These are phyloP conservation scores for Poeciliopsis turrubarensis DNA, from an alignment of 2,113 vertebrate genomes.

Conservation along the genomic window DNA sequence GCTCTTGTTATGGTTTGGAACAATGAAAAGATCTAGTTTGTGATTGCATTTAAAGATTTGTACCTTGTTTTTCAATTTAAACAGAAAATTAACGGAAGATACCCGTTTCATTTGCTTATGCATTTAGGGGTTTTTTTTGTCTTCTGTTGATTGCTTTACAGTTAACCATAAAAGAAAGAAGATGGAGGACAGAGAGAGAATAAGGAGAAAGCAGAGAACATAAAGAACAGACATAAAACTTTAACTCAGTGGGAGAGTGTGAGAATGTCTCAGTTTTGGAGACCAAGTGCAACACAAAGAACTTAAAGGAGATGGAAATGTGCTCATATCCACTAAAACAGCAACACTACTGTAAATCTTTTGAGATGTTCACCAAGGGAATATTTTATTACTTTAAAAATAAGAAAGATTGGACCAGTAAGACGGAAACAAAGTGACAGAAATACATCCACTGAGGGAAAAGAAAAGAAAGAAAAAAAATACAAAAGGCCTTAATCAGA, in stretches of 20 bases:
- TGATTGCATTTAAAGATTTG: no score
- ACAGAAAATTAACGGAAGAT: no score
- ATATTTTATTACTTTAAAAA: conserved; percentile 6
- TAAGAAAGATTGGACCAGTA: neutral
- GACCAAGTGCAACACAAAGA: conserved; percentile 9
- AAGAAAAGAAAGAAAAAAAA: no score
- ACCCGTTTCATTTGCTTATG: neutral
- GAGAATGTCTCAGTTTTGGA: conserved; percentile 12
- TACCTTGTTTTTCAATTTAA: no score
- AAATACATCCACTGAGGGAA: no score
- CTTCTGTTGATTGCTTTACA: neutral
- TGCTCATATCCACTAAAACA: conserved; percentile 38
- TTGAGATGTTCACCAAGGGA: conserved; percentile 28
- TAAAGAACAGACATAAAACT: neutral
- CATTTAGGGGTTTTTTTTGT: neutral
- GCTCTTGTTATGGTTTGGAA: no score
- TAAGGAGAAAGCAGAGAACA: neutral
- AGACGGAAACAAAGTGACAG: no score
- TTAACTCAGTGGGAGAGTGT: conserved; percentile 10
- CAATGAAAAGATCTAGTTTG: no score
- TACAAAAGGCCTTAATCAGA: no score
- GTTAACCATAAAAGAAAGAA: neutral
- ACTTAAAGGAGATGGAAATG: conserved; percentile 6
- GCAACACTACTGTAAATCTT: conserved; percentile 36
- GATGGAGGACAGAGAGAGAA: neutral